Percentiles rank a stretch among this genome's conserved stretches.
phyloP scores from a whole-genome alignment of 2,113 vertebrate genomes.

The Serinus canaria region DNA sequence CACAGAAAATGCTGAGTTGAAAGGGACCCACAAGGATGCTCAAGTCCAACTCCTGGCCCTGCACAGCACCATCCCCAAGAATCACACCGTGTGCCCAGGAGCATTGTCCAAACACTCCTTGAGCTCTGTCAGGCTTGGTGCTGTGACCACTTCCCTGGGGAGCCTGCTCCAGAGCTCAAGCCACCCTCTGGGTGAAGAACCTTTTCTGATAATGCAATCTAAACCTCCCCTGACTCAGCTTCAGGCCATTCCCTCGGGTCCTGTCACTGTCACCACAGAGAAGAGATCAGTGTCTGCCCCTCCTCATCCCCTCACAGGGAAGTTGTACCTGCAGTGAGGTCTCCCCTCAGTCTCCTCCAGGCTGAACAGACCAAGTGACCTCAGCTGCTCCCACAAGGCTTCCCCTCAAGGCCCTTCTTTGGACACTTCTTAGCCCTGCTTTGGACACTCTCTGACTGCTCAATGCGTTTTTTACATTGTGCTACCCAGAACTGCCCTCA shows the following conservation, averaged over 20 bases:
- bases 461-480: background rate
- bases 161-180: background rate
- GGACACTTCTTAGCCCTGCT: background rate
- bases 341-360: background rate
- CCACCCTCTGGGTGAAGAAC: background rate
- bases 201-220: background rate
- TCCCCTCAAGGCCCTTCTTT: background rate
- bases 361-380: background rate
- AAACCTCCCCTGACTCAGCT: background rate
- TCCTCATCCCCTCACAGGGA: accelerated
- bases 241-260: accelerated
- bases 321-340: accelerated
- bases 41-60: background rate
- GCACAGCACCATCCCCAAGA: too few relatives aligned
- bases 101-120: background rate
- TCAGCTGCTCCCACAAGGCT: accelerated
- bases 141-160: background rate
- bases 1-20: background rate
- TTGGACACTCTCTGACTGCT: background rate
- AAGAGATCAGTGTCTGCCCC: background rate
- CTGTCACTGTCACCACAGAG: background rate
- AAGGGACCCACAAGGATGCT: background rate
- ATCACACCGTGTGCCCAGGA: too few relatives aligned
- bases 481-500: background rate
- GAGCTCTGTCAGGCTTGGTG: background rate